phyloP scores from a whole-genome alignment of 2,797 vertebrate species.

The Propithecus perrieri region DNA sequence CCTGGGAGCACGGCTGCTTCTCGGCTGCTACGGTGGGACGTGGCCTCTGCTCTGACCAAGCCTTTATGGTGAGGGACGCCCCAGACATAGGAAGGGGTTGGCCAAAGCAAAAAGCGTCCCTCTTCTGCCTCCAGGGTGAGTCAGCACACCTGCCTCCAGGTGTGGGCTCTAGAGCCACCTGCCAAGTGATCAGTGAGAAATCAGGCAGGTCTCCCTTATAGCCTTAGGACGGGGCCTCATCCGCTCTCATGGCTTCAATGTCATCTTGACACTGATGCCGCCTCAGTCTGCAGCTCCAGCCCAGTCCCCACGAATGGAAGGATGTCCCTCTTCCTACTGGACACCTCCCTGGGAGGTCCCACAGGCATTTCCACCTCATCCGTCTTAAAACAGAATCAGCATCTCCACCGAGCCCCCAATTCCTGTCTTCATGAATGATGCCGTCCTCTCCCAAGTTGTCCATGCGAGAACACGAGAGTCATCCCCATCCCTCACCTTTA shows the following conservation, averaged over 20 bases:
- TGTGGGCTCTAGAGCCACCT: background rate
- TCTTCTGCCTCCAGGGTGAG: background rate
- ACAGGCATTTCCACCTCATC: background rate
- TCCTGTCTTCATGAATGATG: background rate
- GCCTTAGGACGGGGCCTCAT: background rate
- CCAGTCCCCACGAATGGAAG: background rate
- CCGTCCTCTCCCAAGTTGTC: background rate
- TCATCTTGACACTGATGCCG: background rate
- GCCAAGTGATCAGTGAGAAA: background rate
- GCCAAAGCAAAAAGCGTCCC: fast-evolving
- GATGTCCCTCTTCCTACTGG: background rate
- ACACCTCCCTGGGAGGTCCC: background rate
- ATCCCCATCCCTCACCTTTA: background rate
- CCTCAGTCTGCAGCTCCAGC: background rate
- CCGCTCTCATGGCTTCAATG: background rate
- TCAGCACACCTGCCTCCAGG: background rate
- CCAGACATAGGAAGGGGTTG: no score
- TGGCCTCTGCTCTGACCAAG: background rate
- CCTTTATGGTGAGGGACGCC: background rate
- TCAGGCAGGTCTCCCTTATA: background rate
- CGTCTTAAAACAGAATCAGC: background rate
- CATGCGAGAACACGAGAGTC: background rate
- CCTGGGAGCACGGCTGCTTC: background rate
- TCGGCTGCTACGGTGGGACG: background rate
- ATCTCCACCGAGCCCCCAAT: background rate